Conservation (phyloP, 2,113 vertebrate species). For the Xyrauchen texanus region DNA sequence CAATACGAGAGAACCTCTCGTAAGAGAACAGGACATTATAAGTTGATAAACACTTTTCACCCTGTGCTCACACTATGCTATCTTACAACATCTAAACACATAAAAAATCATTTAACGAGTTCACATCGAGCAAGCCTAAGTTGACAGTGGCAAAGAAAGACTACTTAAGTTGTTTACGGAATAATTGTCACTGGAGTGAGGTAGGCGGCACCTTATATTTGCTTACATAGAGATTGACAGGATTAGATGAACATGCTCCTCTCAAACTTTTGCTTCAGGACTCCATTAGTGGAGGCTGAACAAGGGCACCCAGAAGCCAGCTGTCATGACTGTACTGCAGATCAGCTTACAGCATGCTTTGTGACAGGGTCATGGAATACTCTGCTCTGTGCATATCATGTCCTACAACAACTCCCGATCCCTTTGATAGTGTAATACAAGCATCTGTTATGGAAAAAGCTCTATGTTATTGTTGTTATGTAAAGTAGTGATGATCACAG, state of each 20-base stretch:
- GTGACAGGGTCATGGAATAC: constrained; percentile 35
- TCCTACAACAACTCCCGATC: constrained; percentile 24
- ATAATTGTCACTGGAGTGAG: neutral
- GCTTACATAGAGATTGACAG: neutral
- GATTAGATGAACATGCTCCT: constrained; percentile 10
- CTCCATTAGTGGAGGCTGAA: neutral
- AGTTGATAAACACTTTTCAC: too few relatives aligned
- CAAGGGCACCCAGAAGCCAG: constrained; percentile 21
- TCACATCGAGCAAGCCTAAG: too few relatives aligned
- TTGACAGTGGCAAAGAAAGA: too few relatives aligned
- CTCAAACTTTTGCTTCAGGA: neutral
- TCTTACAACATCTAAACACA: too few relatives aligned
- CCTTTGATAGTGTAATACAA: constrained; percentile 20
- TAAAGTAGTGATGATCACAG: neutral
- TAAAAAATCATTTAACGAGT: too few relatives aligned
- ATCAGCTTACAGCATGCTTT: constrained; percentile 38
- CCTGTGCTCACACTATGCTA: too few relatives aligned
- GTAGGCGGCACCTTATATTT: neutral
- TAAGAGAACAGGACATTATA: too few relatives aligned
- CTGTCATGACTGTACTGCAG: constrained; percentile 30
- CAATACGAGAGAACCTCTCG: too few relatives aligned
- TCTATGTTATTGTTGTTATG: neutral
- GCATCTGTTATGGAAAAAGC: neutral
- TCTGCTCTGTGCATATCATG: neutral
- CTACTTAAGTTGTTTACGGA: too few relatives aligned